Percentiles rank a stretch among this genome's conserved stretches.
Conservation (phyloP, 92 coral and sea anemone species). For the Palythoa heliodiscus region DNA sequence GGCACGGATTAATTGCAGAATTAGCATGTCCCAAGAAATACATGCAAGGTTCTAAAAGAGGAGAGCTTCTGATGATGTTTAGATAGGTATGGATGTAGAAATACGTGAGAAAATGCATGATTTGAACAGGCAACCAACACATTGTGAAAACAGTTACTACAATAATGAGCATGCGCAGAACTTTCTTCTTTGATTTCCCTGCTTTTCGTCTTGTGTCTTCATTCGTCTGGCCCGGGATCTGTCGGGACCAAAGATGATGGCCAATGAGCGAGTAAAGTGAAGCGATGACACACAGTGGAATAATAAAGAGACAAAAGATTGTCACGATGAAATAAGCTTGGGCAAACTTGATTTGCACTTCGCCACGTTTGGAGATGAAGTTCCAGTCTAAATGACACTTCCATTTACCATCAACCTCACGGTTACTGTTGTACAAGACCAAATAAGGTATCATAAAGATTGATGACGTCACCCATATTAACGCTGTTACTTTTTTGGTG, state of each 20-base stretch:
- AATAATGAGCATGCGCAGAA: slow-evolving; percentile 82
- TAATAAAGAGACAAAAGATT: slow-evolving; percentile 61
- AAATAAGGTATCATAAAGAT: slow-evolving; percentile 71
- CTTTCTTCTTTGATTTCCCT: slow-evolving; percentile 72
- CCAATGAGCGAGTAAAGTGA: slow-evolving; percentile 70
- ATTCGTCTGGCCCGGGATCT: slow-evolving; percentile 77
- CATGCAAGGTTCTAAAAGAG: slow-evolving; percentile 53
- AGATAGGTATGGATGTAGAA: slow-evolving; percentile 48
- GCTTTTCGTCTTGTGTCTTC: slow-evolving; percentile 63
- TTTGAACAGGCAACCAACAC: slow-evolving; percentile 85
- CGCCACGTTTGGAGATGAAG: slow-evolving; percentile 38
- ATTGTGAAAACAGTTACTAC: slow-evolving; percentile 76
- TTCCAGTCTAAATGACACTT: slow-evolving; percentile 71
- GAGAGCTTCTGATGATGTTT: background rate
- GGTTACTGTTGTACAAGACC: slow-evolving; percentile 68
- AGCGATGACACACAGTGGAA: slow-evolving; percentile 68
- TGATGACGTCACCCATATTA: slow-evolving; percentile 77
- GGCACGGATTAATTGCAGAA: slow-evolving; percentile 81
- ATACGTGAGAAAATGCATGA: slow-evolving; percentile 61
- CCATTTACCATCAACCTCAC: slow-evolving; percentile 37
- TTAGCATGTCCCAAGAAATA: slow-evolving; percentile 84
- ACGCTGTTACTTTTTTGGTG: slow-evolving; percentile 74
- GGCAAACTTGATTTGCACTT: slow-evolving; percentile 57
- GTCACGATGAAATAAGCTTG: slow-evolving; percentile 71
- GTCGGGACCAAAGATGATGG: slow-evolving; percentile 71